Conservation (phyloP, 1,140 invertebrate genomes). For the Saccostrea echinata region DNA sequence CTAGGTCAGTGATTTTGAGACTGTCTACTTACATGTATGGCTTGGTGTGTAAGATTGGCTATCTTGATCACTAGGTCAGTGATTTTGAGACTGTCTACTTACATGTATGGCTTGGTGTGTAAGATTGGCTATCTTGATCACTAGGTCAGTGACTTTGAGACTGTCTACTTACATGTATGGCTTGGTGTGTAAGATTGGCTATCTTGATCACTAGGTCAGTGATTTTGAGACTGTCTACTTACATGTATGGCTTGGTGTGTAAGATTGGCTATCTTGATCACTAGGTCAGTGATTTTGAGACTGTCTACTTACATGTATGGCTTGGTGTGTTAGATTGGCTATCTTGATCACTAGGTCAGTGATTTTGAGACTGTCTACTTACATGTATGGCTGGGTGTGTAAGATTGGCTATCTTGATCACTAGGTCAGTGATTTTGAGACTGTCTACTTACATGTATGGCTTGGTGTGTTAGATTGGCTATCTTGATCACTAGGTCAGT, state of each 20-base stretch:
- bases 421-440: slow-evolving; percentile 92
- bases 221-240: slow-evolving; percentile 85
- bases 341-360: slow-evolving; percentile 94
- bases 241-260: slow-evolving; percentile 90
- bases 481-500: slow-evolving; percentile 94
- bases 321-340: slow-evolving; percentile 90
- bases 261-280: slow-evolving; percentile 93
- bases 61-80: slow-evolving; percentile 94
- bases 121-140: slow-evolving; percentile 93
- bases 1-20: slow-evolving; percentile 92
- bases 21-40: slow-evolving; percentile 86
- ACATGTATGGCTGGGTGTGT: slow-evolving; percentile 90
- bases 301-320: slow-evolving; percentile 86
- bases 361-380: slow-evolving; percentile 85
- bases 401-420: slow-evolving; percentile 93
- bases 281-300: slow-evolving; percentile 92
- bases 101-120: slow-evolving; percentile 90
- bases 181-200: slow-evolving; percentile 90
- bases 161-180: slow-evolving; percentile 86
- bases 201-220: slow-evolving; percentile 94
- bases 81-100: slow-evolving; percentile 85
- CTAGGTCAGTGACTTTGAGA: slow-evolving; percentile 92
- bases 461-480: slow-evolving; percentile 90
- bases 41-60: slow-evolving; percentile 90
- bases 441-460: slow-evolving; percentile 86